Percentiles rank a stretch among this genome's conserved stretches.
Conservation (phyloP, 2,797 vertebrate genomes). For the Prunella strophiata region DNA sequence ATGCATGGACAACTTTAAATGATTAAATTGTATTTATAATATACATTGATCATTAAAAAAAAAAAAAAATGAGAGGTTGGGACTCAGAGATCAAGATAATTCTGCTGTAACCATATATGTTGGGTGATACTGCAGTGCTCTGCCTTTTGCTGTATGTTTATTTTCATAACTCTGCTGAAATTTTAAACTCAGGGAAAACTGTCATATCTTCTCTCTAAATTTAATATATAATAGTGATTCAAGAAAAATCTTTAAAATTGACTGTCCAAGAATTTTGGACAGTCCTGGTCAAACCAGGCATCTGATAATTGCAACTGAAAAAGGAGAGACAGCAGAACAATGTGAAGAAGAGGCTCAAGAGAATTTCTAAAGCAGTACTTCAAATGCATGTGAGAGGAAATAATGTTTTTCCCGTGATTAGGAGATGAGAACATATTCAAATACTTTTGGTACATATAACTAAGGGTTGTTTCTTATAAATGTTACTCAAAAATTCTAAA, state of each 20-base stretch:
- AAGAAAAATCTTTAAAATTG: not conserved
- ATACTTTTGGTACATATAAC: not conserved
- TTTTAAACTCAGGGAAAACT: not conserved
- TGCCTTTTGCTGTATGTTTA: not conserved
- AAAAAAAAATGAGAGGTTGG: not conserved
- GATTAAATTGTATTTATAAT: not conserved
- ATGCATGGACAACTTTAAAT: not conserved
- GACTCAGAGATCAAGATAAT: not conserved
- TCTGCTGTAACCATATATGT: not conserved
- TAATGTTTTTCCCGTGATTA: not conserved
- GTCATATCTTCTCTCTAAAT: not conserved
- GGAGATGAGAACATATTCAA: not conserved
- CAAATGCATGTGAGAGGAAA: not conserved
- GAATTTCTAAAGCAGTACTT: not conserved
- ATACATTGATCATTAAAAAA: not conserved
- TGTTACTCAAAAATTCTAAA: not conserved
- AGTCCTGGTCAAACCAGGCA: not conserved
- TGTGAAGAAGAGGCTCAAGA: not conserved
- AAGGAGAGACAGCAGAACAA: not conserved
- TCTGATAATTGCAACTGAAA: not conserved
- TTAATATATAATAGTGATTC: not conserved
- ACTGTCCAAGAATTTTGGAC: not conserved
- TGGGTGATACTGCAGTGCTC: not conserved
- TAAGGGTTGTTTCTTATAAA: not conserved
- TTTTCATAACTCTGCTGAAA: not conserved